Evolutionary conservation across 2,113 vertebrate genomes (phyloP).

Genomic region (Spea multiplicata): DNA sequence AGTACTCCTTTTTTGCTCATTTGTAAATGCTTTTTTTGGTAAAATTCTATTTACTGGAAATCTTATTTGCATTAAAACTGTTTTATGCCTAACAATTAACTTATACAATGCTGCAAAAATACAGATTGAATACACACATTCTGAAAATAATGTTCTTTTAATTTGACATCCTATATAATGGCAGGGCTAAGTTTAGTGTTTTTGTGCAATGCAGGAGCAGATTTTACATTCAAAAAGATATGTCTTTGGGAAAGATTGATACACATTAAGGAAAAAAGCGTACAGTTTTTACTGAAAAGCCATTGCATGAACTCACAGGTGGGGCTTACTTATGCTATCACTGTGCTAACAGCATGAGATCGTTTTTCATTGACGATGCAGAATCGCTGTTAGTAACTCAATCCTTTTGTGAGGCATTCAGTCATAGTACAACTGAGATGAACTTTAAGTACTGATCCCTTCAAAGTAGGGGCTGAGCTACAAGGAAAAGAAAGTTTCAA

Average conservation of each 20-base stretch:
- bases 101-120: too few relatives aligned
- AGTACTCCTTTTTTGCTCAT: too few relatives aligned
- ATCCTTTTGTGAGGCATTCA: constrained; percentile 27
- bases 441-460: constrained; percentile 37
- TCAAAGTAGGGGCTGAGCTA: constrained; percentile 32
- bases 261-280: neutral
- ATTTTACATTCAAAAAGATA: too few relatives aligned
- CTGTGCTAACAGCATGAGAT: constrained; percentile 37
- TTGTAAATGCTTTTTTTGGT: too few relatives aligned
- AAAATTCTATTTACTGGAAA: too few relatives aligned
- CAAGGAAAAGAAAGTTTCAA: constrained; percentile 12
- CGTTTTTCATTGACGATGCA: constrained; percentile 35
- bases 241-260: neutral
- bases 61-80: too few relatives aligned
- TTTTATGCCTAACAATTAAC: too few relatives aligned
- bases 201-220: too few relatives aligned
- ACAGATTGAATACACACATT: too few relatives aligned
- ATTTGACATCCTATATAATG: too few relatives aligned
- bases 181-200: too few relatives aligned
- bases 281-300: constrained; percentile 25
- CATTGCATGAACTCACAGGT: constrained; percentile 43
- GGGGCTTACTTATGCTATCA: constrained; percentile 38
- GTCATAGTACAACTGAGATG: constrained; percentile 24
- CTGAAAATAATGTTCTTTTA: too few relatives aligned
- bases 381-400: constrained; percentile 32